Conservation (phyloP, 2,888 invertebrate genomes). For the Platycnemis pennipes region DNA sequence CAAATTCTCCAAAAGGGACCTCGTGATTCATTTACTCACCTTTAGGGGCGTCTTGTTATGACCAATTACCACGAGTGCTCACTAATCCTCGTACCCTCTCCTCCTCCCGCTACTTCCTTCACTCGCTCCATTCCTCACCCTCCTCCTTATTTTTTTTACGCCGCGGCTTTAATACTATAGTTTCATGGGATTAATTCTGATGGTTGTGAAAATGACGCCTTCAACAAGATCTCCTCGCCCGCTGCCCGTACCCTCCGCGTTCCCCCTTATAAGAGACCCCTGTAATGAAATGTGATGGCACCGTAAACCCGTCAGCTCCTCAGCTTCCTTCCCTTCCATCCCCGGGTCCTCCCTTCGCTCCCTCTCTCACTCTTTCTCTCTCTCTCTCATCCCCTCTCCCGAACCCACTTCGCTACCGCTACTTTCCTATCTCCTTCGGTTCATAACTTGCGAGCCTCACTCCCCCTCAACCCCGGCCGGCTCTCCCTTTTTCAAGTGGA, state of each 20-base stretch:
- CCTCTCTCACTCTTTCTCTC: background rate
- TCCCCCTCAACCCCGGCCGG: background rate
- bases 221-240: conserved; percentile 47
- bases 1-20: conserved; percentile 27
- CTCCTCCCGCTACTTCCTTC: background rate
- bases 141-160: background rate
- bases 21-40: conserved; percentile 45
- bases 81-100: conserved; percentile 40
- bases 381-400: background rate
- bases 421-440: conserved; percentile 36
- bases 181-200: conserved; percentile 65
- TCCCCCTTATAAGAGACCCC: conserved; percentile 33
- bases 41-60: conserved; percentile 51
- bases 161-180: conserved; percentile 50
- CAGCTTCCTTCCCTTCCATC: conserved; percentile 5
- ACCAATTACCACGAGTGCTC: conserved; percentile 62
- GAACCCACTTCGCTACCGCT: background rate
- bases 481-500: background rate
- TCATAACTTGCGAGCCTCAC: background rate
- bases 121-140: background rate
- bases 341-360: background rate
- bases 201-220: conserved; percentile 60
- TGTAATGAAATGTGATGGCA: conserved; percentile 64
- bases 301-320: conserved; percentile 67
- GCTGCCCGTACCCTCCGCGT: background rate